phyloP scores from a whole-genome alignment of 2,113 vertebrate species.

The Solenodon paradoxus region DNA sequence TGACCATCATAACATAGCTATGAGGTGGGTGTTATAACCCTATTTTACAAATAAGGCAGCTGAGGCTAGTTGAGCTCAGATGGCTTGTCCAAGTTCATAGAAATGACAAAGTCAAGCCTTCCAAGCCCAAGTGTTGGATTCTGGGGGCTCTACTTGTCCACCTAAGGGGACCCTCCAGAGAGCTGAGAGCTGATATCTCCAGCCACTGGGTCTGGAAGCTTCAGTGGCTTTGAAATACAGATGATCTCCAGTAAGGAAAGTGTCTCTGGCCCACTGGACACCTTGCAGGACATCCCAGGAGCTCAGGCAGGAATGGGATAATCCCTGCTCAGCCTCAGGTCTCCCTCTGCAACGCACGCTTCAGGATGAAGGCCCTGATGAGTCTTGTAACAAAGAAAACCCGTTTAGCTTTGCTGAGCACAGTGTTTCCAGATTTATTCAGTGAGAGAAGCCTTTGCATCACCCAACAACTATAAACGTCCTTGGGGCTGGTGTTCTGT shows the following conservation, averaged over 20 bases:
- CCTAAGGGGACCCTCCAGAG: too few species aligned
- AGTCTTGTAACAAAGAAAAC: neutral
- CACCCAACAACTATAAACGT: neutral
- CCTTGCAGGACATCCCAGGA: neutral
- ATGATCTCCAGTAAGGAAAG: neutral
- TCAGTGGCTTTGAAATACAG: neutral
- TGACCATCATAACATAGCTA: neutral
- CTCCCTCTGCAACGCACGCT: neutral
- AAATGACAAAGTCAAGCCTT: neutral
- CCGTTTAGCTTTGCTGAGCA: neutral
- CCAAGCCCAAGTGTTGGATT: neutral
- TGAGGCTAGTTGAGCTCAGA: neutral
- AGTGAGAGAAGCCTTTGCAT: neutral
- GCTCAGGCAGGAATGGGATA: neutral
- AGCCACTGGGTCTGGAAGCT: neutral
- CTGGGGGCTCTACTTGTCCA: neutral
- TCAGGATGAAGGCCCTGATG: neutral
- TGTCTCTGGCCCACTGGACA: neutral
- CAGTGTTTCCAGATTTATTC: neutral
- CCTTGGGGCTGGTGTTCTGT: neutral
- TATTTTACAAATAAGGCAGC: neutral
- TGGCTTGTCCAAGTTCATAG: neutral
- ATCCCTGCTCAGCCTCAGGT: neutral
- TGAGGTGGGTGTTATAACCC: neutral
- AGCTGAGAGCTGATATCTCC: neutral